Base-by-base conservation (phyloP, 2,113 vertebrate genomes). In the Dunckerocampus dactyliophorus region DNA sequence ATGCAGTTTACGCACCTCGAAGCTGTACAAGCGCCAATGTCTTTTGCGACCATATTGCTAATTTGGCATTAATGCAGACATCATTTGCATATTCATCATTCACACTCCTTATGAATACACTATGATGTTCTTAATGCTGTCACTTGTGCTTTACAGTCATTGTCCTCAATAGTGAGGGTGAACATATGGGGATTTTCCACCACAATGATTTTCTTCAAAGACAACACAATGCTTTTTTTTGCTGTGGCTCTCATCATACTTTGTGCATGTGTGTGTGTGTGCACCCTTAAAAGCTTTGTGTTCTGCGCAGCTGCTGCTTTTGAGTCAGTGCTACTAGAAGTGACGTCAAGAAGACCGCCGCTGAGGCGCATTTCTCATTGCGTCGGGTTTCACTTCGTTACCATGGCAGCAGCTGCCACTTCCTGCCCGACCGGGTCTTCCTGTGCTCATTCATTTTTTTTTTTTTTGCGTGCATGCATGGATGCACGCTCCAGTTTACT, bases 401-500 rank as follows among this genome's bases (percentile, higher is more conserved):
- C 89, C 90, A 91, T 89, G 85, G 90, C 73, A 91, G 86, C 90
- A 82, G 86, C 79, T 76, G 79, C 88, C 89, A 90, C 89, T 92
- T 92, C 90, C 91, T 92, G 90, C 85, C 82, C 73, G 73, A 80
- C 85, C 71, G 78, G 79, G 83, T 87, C 85, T 92, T 91, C 89
- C 89, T 91, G 91, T 90, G 83, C 91, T 91, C 90, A 91, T 92
- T 91, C 87, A 90, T 76, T 80, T 88, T 89, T 87, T 54, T 55
- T 37, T 37, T 39, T 13, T 14, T 19, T 21, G 53, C 28, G 19
- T 19, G 52, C 31, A 42, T 56, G 42, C 54, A 43, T 14, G 39
- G 12, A 14, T 56, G 19, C 34, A 42, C 19, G 37, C 6, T 8
- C 14, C 54, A 42, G 54, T 56, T 56, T 43, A 21, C 54, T 21